Percentiles rank a stretch among this genome's conserved stretches.
These are phyloP conservation scores for Crepidodera aurea DNA, from an alignment of 2,888 invertebrate genomes.

Conservation along the genomic window DNA sequence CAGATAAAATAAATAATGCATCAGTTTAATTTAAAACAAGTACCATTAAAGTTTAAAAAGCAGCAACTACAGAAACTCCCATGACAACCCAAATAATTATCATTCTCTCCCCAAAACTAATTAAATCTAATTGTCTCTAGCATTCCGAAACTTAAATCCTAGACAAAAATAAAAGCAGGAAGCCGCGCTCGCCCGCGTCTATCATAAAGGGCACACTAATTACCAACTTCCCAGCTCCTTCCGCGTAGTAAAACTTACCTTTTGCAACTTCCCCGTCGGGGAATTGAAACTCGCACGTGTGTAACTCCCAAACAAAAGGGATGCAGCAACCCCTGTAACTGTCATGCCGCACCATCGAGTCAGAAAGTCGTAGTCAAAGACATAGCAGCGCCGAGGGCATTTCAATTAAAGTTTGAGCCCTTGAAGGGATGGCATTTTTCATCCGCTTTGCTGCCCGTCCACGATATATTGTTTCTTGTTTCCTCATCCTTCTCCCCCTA, in stretches of 20 bases:
- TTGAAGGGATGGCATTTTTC: slow-evolving; percentile 50
- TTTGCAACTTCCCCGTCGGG: slow-evolving; percentile 31
- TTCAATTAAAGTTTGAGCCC: slow-evolving; percentile 55
- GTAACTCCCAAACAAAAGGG: slow-evolving; percentile 35
- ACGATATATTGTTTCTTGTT: slow-evolving; percentile 41
- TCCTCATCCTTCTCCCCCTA: slow-evolving; percentile 19
- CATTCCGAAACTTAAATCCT: slow-evolving; percentile 5
- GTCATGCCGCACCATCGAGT: slow-evolving; percentile 19
- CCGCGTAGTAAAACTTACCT: slow-evolving; percentile 37
- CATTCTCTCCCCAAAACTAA: slow-evolving; percentile 1
- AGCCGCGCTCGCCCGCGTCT: slow-evolving; percentile 1
- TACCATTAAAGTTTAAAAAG: neutral
- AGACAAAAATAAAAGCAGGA: slow-evolving; percentile 22
- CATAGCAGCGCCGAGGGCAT: slow-evolving; percentile 52
- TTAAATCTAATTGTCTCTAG: slow-evolving; percentile 21
- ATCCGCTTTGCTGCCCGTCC: slow-evolving; percentile 41
- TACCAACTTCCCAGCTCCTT: slow-evolving; percentile 28
- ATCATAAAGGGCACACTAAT: slow-evolving; percentile 28
- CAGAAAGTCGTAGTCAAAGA: slow-evolving; percentile 49
- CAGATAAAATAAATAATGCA: too few species aligned
- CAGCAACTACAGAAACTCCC: neutral
- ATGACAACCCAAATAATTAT: neutral
- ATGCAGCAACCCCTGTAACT: slow-evolving; percentile 31
- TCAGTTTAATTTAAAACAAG: neutral
- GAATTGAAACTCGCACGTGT: slow-evolving; percentile 35